Percentiles rank a stretch among this genome's conserved stretches.
These are phyloP conservation scores for Heterochromis multidens DNA, from an alignment of 2,113 vertebrate species.

Conservation along the genomic window DNA sequence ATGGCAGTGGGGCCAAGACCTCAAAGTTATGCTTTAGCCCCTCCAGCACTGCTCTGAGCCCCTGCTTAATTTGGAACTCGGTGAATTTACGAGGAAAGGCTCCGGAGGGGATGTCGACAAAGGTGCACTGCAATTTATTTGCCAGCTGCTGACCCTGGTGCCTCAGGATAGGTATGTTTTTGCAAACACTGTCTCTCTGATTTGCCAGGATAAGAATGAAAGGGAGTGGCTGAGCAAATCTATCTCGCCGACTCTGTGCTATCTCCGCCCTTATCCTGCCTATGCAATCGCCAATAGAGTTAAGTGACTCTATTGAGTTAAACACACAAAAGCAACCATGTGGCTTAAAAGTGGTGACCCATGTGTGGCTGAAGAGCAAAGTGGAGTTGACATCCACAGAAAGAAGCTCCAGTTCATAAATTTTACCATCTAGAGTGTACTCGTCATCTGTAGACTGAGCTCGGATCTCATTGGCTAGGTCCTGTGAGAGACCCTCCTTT, in stretches of 20 bases:
- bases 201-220: conserved; percentile 96
- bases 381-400: conserved; percentile 92
- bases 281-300: conserved; percentile 93
- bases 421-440: conserved; percentile 97
- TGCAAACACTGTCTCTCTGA: conserved; percentile 90
- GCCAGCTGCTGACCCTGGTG: conserved; percentile 97
- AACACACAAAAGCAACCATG: conserved; percentile 98
- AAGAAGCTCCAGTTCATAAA: conserved; percentile 95
- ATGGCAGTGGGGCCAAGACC: conserved; percentile 87
- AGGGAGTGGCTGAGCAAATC: conserved; percentile 87
- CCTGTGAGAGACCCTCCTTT: conserved; percentile 94
- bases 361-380: conserved; percentile 88
- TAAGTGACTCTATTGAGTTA: conserved; percentile 95
- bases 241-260: conserved; percentile 87
- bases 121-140: conserved; percentile 97
- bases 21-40: conserved; percentile 94
- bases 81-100: conserved; percentile 96
- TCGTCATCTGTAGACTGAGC: conserved; percentile 97
- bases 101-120: conserved; percentile 90
- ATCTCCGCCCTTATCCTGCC: conserved; percentile 92
- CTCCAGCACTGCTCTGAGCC: conserved; percentile 90
- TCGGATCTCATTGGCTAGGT: conserved; percentile 94
- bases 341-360: conserved; percentile 91
- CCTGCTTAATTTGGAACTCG: conserved; percentile 95
- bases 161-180: conserved; percentile 94